Conservation (phyloP, 1,140 invertebrate genomes). For the Phocides pigmalion region DNA sequence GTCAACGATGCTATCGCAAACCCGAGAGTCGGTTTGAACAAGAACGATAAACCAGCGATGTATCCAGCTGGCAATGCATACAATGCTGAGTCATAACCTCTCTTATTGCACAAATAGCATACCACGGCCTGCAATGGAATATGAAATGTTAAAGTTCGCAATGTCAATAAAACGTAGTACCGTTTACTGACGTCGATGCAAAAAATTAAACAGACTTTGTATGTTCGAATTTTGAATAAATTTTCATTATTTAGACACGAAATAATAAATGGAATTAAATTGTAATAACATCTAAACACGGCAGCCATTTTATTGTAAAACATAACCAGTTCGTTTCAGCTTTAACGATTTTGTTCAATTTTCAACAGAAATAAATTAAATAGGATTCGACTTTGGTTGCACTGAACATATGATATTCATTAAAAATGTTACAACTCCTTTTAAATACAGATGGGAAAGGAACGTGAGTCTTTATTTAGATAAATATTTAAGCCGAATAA, state of each 20-base stretch:
- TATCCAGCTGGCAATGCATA: constrained; percentile 80
- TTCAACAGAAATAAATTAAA: no score
- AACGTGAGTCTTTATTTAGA: no score
- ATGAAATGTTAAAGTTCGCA: not conserved
- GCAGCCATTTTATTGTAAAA: not conserved
- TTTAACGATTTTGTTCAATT: no score
- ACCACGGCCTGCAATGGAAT: constrained; percentile 70
- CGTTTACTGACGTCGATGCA: no score
- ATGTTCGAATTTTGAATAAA: constrained; percentile 16
- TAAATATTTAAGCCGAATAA: no score
- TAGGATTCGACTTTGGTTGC: no score
- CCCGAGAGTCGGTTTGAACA: constrained; percentile 73
- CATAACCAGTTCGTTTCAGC: no score
- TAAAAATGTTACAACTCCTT: no score
- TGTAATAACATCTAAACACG: not conserved
- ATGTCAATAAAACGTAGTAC: not conserved
- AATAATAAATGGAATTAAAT: constrained; percentile 15
- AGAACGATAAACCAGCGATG: constrained; percentile 72
- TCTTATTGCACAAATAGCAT: constrained; percentile 73
- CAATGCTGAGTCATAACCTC: constrained; percentile 64
- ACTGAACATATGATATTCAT: no score
- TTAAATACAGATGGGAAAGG: no score
- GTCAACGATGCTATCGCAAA: constrained; percentile 68
- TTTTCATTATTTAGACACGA: constrained; percentile 18
- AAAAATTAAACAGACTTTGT: not conserved